Conservation (phyloP, 2,113 vertebrate genomes). For the Galemys pyrenaicus region DNA sequence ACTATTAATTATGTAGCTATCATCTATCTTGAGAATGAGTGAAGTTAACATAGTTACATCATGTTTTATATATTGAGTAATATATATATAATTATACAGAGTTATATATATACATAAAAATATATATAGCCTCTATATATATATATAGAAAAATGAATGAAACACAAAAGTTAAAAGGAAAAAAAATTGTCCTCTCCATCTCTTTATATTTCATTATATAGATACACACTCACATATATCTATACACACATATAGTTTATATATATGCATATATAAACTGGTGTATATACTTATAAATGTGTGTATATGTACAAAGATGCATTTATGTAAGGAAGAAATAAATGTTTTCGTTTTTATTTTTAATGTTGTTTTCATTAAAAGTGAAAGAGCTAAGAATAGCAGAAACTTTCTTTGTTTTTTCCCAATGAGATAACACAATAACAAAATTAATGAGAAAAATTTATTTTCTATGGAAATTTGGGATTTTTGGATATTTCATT, state of each 20-base stretch:
- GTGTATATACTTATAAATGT: too few species aligned
- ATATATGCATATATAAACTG: too few species aligned
- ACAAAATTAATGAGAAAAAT: neutral
- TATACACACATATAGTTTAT: too few species aligned
- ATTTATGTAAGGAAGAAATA: neutral
- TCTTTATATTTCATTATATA: neutral
- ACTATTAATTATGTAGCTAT: neutral
- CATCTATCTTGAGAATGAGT: neutral
- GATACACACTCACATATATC: too few species aligned
- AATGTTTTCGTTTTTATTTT: neutral
- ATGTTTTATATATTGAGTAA: neutral
- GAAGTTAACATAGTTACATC: neutral
- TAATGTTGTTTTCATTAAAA: neutral
- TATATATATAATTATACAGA: neutral
- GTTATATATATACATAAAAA: neutral
- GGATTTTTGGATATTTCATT: neutral
- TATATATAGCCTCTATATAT: neutral
- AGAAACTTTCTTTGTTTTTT: neutral
- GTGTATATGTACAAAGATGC: neutral
- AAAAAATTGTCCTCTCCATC: neutral
- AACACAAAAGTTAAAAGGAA: neutral
- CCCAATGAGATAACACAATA: neutral
- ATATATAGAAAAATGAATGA: neutral
- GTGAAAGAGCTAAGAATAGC: neutral
- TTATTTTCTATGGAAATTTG: neutral